Conservation (phyloP, 2,797 vertebrate genomes). For the Sebastes jordani region DNA sequence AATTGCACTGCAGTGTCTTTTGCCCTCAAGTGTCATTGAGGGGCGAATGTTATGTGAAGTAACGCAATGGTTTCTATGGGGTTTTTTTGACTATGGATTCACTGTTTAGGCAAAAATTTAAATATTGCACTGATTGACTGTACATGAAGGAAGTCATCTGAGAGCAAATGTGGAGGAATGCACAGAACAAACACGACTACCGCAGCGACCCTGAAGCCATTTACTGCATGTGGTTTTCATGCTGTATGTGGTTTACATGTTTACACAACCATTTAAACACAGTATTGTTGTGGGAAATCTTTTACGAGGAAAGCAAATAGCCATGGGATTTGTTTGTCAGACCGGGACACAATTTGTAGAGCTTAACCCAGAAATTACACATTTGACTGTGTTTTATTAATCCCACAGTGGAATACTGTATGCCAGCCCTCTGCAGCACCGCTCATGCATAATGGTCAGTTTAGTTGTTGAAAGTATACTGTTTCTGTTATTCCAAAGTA, state of each 20-base stretch:
- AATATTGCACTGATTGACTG: neutral
- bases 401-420: slow-evolving; percentile 67
- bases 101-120: neutral
- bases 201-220: neutral
- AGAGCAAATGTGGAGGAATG: neutral
- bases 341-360: slow-evolving; percentile 69
- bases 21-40: slow-evolving; percentile 73
- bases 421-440: slow-evolving; percentile 26
- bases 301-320: slow-evolving; percentile 19
- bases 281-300: slow-evolving; percentile 32
- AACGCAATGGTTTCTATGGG: neutral
- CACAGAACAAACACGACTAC: neutral
- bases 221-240: neutral
- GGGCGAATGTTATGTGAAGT: slow-evolving; percentile 14
- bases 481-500: slow-evolving; percentile 1
- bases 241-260: neutral
- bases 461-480: slow-evolving; percentile 10
- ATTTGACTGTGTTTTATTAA: slow-evolving; percentile 72
- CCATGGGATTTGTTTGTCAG: slow-evolving; percentile 66
- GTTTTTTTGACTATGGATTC: neutral
- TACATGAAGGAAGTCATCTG: neutral
- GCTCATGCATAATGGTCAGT: slow-evolving; percentile 27
- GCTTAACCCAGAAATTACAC: slow-evolving; percentile 77
- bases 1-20: slow-evolving; percentile 69
- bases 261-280: neutral